phyloP scores from a whole-genome alignment of 2,113 vertebrate species.

The Tachuris rubrigastra region DNA sequence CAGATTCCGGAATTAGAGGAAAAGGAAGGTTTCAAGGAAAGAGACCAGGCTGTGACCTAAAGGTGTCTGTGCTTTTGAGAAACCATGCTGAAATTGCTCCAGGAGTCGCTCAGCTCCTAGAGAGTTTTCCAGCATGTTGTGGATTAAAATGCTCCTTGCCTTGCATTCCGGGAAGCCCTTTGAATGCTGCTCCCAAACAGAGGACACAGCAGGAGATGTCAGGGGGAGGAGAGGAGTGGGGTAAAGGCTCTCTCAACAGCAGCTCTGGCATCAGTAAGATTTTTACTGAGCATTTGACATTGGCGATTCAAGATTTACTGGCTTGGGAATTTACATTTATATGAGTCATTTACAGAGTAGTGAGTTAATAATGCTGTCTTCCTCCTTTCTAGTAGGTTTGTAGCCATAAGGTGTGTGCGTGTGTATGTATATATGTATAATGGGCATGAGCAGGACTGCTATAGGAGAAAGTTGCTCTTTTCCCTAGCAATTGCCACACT shows the following conservation, averaged over 20 bases:
- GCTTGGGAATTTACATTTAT: not conserved
- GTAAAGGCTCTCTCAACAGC: not conserved
- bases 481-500: not conserved
- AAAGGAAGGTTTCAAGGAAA: not conserved
- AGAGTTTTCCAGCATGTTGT: not conserved
- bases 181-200: not conserved
- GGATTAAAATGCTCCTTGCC: not conserved
- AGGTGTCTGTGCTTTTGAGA: not conserved
- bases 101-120: not conserved
- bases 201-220: not conserved
- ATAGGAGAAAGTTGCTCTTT: not conserved
- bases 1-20: not conserved
- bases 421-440: not conserved
- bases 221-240: rapidly evolving
- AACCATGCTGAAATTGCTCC: rapidly evolving
- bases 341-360: not conserved
- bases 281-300: not conserved
- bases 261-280: not conserved
- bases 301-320: not conserved
- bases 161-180: not conserved
- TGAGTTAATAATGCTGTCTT: not conserved
- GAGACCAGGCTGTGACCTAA: not conserved
- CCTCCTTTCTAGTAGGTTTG: not conserved
- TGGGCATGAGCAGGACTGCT: not conserved
- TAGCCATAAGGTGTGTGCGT: not conserved